Evolutionary conservation across 2,797 vertebrate genomes (phyloP), one percentile per base, ranked within the genome.

Genomic region (Pipistrellus kuhlii): DNA sequence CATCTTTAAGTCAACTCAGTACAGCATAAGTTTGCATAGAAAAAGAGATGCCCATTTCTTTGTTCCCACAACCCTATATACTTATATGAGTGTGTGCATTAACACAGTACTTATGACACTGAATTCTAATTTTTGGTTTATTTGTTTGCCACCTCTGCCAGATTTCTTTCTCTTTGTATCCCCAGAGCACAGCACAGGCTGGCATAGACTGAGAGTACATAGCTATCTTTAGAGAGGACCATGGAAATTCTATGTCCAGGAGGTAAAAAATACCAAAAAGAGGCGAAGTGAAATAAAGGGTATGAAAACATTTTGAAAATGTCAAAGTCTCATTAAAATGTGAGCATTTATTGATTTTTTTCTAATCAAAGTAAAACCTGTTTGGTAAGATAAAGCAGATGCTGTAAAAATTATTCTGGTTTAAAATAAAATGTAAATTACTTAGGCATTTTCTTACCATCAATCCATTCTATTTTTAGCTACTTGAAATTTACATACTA

Each of bases 291-390:
- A 94, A 91, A 90, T 85, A 96, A 91, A 38, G 55, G 15, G 84
- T 27, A 57, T 44, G 27, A 46, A 93, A 85, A n/a, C 55, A 82
- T 72, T 94, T 66, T 77, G 86, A 94, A 95, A 93, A 94, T n/a
- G n/a, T 82, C 53, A n/a, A 92, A 81, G 53, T 82, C 21, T 27
- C 41, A 88, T 15, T 92, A 9, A 91, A 73, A 88, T 88, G 9
- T 86, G 27, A 93, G 17, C 53, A 96, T 81, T 76, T 71, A 80
- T 18, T 80, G 80, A 21, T 66, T 55, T 53, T 80, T 80, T 78
- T 87, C 57, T 17, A 35, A 64, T 83, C 38, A 85, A 94, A 91
- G 44, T 55, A 92, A 90, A 95, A 77, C 3, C n/a, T 38, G 72
- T 73, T 83, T 94, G 44, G 10, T 59, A 91, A 87, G 48, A 32